Percentiles rank a stretch among this genome's conserved stretches.
These are phyloP conservation scores for Theocolax elegans DNA, from an alignment of 1,140 invertebrate genomes.

Conservation along the genomic window DNA sequence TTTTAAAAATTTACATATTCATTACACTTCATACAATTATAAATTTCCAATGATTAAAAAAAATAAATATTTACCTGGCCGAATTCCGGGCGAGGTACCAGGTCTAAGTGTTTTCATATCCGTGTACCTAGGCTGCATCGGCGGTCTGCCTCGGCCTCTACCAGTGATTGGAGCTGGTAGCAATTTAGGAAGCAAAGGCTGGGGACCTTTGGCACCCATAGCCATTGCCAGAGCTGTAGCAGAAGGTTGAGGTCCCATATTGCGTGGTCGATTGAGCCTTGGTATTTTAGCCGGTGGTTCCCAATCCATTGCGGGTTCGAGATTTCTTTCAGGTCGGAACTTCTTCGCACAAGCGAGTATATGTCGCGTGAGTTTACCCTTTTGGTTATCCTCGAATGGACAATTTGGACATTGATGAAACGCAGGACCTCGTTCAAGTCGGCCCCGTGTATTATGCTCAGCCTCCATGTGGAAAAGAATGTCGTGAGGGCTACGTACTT, in stretches of 20 bases:
- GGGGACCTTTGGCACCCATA: constrained; percentile 63
- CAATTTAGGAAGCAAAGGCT: constrained; percentile 69
- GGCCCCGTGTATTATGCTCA: constrained; percentile 84
- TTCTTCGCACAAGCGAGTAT: constrained; percentile 90
- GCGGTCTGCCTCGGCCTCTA: constrained; percentile 61
- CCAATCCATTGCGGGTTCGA: constrained; percentile 87
- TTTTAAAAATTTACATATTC: background rate
- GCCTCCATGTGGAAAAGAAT: constrained; percentile 93
- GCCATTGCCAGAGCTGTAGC: constrained; percentile 62
- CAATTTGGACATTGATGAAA: constrained; percentile 94
- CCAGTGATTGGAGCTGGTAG: constrained; percentile 62
- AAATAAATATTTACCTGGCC: constrained; percentile 51
- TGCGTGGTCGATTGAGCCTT: constrained; percentile 70
- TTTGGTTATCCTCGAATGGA: constrained; percentile 94
- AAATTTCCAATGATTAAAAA: too few species aligned
- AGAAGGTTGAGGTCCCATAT: constrained; percentile 48
- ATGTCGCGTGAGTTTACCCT: constrained; percentile 91
- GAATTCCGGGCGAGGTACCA: constrained; percentile 51
- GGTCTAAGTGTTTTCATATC: constrained; percentile 62
- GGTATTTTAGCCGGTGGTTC: constrained; percentile 93
- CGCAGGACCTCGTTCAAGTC: constrained; percentile 84
- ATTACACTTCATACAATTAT: too few species aligned
- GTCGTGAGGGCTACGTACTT: constrained; percentile 85
- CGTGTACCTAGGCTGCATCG: constrained; percentile 63
- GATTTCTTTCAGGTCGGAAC: constrained; percentile 86